Evolutionary conservation across 1,140 invertebrate species (phyloP), one percentile per base, ranked within the genome.

Genomic region (Temnothorax longispinosus): DNA sequence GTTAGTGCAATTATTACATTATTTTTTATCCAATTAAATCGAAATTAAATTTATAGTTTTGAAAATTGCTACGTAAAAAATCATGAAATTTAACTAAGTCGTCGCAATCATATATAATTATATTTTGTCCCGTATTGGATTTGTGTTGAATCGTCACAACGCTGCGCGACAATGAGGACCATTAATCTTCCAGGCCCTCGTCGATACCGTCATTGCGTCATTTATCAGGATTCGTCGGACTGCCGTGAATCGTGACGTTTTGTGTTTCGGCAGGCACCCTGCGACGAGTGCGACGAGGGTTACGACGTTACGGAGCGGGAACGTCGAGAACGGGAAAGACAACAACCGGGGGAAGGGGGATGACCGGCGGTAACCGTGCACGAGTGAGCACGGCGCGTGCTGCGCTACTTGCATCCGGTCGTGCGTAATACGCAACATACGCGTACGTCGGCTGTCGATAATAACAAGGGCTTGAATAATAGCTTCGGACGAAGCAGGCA

Each of bases 401-500:
- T 86, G 75, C 56, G 38, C 71, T 52, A 41, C 65, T 81, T 38
- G 58, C 47, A 88, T 88, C 88, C 88, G 76, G 85, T 64, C 44
- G 74, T 72, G 44, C 78, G 60, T 72, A 38, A 47, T 74, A 54
- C 15, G 60, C 64, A 56, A 60, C 56, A 50, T 38, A 56, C 41
- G 54, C 56, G 52, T 58, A 58, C 54, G 54, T 41, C 78, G 86
- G 71, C 75, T 88, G 88, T n/a, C 80, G 64, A 81, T 80, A 77
- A 89, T 89, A 88, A 85, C 56, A 47, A 69, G 71, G 50, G 74
- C 11, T 71, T 50, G 87, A 88, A 89, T 88, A 75, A 89, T 75
- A 50, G 56, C 32, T 60, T 50, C 15, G 69, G 44, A 35, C 27
- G 13, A 56, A 27, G 11, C 27, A 8, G 27, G 41, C 27, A 8